phyloP scores from a whole-genome alignment of 2,113 vertebrate species.

The Salvelinus alpinus region DNA sequence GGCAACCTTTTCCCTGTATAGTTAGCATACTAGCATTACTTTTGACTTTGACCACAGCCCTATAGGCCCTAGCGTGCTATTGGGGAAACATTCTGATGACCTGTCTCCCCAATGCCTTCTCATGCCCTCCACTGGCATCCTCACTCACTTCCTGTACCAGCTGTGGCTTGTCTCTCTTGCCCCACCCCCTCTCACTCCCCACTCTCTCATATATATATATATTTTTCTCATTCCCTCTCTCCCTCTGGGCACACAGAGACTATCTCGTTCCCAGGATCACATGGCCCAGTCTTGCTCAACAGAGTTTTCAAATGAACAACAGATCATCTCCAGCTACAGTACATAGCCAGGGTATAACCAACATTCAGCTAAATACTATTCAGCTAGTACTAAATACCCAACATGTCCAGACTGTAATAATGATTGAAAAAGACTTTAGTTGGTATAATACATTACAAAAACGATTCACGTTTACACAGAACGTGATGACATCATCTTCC shows the following conservation, averaged over 20 bases:
- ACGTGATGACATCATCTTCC: too few species aligned
- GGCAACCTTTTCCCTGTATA: too few species aligned
- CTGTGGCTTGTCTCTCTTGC: conserved; percentile 41
- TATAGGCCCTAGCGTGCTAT: neutral
- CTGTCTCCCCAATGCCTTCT: conserved; percentile 44
- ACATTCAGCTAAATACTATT: neutral
- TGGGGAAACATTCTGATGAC: conserved; percentile 42
- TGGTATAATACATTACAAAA: too few species aligned
- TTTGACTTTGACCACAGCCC: too few species aligned
- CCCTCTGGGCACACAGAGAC: too few species aligned
- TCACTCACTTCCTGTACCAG: conserved; percentile 66
- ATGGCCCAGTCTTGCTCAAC: conserved; percentile 35
- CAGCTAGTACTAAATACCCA: neutral
- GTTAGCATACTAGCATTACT: too few species aligned
- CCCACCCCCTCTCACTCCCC: conserved; percentile 4
- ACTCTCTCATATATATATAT: too few species aligned
- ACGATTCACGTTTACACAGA: too few species aligned
- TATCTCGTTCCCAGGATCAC: conserved; percentile 57
- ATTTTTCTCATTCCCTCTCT: too few species aligned
- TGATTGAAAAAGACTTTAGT: too few species aligned
- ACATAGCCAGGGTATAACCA: too few species aligned
- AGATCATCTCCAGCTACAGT: neutral
- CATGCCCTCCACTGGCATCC: conserved; percentile 37
- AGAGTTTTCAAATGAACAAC: conserved; percentile 18
- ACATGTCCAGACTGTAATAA: neutral